These are phyloP conservation scores for Drosophila mayaguana DNA, from an alignment of 2,888 invertebrate genomes.

Conservation along the genomic window DNA sequence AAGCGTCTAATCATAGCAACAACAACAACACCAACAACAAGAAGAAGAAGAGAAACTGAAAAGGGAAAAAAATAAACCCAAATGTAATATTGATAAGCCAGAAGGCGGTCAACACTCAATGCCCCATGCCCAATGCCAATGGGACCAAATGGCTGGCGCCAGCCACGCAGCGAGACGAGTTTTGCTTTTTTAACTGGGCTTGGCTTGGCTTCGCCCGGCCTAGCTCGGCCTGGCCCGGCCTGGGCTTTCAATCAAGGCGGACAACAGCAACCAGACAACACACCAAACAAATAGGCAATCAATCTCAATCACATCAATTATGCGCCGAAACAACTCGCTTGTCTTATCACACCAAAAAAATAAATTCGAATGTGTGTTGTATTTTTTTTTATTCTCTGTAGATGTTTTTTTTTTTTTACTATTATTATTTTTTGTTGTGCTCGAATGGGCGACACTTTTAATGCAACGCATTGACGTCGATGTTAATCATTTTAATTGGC, in stretches of 20 bases:
- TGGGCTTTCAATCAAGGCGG: constrained; percentile 2
- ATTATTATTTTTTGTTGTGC: constrained; percentile 3
- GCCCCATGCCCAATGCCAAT: constrained; percentile 45
- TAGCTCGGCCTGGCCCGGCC: constrained; percentile 16
- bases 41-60: constrained; percentile 16
- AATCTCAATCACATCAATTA: constrained; percentile 81
- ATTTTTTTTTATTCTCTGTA: constrained; percentile 23
- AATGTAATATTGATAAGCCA: constrained; percentile 78
- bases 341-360: constrained; percentile 57
- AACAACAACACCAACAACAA: too few species aligned
- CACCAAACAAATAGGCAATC: constrained; percentile 75
- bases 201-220: constrained; percentile 25
- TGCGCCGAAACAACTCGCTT: constrained; percentile 54
- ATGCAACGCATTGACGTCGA: constrained; percentile 58
- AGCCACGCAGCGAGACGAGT: constrained; percentile 17
- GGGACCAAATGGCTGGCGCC: constrained; percentile 64
- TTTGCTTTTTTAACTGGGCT: constrained; percentile 9
- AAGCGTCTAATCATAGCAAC: constrained; percentile 41
- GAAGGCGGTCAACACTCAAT: constrained; percentile 63
- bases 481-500: constrained; percentile 80
- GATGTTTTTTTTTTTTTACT: constrained; percentile 5
- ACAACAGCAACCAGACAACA: constrained; percentile 6
- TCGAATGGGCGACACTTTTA: constrained; percentile 57
- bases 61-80: constrained; percentile 40
- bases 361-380: constrained; percentile 7